Evolutionary conservation across 2,113 vertebrate genomes (phyloP), one percentile per base, ranked within the genome.

Genomic region (Hippolais icterina): DNA sequence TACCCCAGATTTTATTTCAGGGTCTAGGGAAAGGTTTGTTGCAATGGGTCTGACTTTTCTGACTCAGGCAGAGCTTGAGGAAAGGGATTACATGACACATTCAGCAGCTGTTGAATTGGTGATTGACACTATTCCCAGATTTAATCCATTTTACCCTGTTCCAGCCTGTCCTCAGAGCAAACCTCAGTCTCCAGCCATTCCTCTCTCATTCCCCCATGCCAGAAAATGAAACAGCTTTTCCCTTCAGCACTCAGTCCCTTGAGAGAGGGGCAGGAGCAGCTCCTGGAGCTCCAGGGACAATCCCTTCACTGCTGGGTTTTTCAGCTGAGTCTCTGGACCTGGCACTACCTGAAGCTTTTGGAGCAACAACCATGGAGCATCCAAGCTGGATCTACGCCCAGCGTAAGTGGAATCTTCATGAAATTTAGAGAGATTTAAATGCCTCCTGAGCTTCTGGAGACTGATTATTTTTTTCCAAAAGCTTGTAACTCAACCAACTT

Each of bases 401-500:
- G 90, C 20, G 0, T 91, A 94, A 93, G 93, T 78, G 82, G 82
- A 96, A 85, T 93, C 91, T 96, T 93, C 88, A 83, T 96, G 93
- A 95, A 94, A 96, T 95, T 95, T 21, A 86, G 84, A 90, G 90
- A 95, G 29, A 90, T 96, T 93, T 76, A 96, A 95, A 93, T 90
- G 87, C 56, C 94, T 93, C 93, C 92, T 70, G 90, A 97, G 96
- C 93, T 93, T 42, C 33, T 93, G 78, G 63, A 91, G 68, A 82
- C 89, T 23, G 87, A 63, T 85, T 35, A 75, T 89, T 91, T 95
- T 79, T 95, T 91, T 79, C 80, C 64, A 63, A 93, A 96, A 93
- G 64, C 87, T 96, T 97, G 96, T 95, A 97, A 96, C 94, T 91
- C 94, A 91, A 96, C 96, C 96, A 97, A 81, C 92, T 97, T 96